These are phyloP conservation scores for Lepilemur septentrionalis DNA, from an alignment of 2,797 vertebrate species.

Conservation along the genomic window DNA sequence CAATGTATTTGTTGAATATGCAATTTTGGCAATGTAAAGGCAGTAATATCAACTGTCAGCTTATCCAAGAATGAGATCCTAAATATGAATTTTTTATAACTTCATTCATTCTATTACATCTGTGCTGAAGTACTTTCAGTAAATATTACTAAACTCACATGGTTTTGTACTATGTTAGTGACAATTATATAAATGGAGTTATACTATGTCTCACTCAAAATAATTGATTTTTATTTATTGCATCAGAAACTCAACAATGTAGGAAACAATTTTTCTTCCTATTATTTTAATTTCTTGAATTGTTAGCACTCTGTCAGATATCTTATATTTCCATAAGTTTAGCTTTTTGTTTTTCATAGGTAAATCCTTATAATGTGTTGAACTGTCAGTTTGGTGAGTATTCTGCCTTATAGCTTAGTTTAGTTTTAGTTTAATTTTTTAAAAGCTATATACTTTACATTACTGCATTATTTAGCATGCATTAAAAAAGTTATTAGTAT, in stretches of 20 bases:
- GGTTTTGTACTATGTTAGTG: background rate
- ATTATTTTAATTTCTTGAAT: constrained; percentile 31
- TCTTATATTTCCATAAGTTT: constrained; percentile 29
- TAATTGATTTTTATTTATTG: constrained; percentile 45
- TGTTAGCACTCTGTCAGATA: background rate
- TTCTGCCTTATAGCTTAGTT: background rate
- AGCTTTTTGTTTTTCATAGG: constrained; percentile 63
- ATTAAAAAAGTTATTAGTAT: constrained; percentile 23
- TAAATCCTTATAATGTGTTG: constrained; percentile 6
- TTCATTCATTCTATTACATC: background rate
- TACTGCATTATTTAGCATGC: background rate
- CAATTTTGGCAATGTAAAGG: background rate
- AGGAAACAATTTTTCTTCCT: background rate
- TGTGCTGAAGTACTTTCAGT: constrained; percentile 5
- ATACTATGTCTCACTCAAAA: background rate
- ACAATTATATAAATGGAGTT: background rate
- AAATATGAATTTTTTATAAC: constrained; percentile 1
- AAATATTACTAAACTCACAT: background rate
- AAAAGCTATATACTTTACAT: background rate
- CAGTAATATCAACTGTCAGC: background rate
- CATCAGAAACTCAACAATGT: background rate
- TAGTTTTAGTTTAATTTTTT: background rate
- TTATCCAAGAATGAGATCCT: background rate
- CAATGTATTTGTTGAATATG: background rate
- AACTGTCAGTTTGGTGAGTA: background rate